phyloP scores from a whole-genome alignment of 2,888 invertebrate genomes.

The Stictocephala bisonia region DNA sequence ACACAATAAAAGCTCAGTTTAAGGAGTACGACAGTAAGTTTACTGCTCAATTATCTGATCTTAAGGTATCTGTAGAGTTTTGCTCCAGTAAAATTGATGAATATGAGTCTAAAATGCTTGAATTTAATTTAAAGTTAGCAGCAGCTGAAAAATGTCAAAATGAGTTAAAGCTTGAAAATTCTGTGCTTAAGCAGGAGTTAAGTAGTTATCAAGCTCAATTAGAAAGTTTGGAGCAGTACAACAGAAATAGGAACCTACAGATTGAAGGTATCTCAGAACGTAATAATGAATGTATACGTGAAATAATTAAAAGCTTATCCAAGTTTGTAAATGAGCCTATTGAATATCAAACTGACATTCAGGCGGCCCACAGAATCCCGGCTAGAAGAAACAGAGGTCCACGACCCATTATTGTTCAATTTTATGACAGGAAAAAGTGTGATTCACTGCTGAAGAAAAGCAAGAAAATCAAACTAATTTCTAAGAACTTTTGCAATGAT shows the following conservation, averaged over 20 bases:
- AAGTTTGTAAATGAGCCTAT: neutral
- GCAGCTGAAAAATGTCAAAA: neutral
- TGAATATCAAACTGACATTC: neutral
- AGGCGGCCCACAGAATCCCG: neutral
- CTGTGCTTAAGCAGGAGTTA: neutral
- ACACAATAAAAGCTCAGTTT: neutral
- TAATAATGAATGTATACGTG: neutral
- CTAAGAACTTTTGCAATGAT: neutral
- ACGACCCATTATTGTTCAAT: neutral
- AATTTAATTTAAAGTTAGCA: neutral
- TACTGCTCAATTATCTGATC: neutral
- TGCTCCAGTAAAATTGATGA: neutral
- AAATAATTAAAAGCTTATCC: neutral
- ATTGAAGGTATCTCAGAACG: neutral
- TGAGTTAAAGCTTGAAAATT: neutral
- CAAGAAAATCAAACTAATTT: neutral
- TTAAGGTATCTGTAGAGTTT: neutral
- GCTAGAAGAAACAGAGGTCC: neutral
- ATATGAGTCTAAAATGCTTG: neutral
- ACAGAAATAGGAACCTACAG: neutral
- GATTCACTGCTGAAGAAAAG: neutral
- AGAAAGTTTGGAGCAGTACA: neutral
- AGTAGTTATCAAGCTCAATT: neutral
- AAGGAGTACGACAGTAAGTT: neutral
- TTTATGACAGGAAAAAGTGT: neutral